A percentile compares a stretch with the other conserved stretches of the same genome.
Conservation (phyloP, 2,797 vertebrate genomes). For the Melanotaenia pygmaea region DNA sequence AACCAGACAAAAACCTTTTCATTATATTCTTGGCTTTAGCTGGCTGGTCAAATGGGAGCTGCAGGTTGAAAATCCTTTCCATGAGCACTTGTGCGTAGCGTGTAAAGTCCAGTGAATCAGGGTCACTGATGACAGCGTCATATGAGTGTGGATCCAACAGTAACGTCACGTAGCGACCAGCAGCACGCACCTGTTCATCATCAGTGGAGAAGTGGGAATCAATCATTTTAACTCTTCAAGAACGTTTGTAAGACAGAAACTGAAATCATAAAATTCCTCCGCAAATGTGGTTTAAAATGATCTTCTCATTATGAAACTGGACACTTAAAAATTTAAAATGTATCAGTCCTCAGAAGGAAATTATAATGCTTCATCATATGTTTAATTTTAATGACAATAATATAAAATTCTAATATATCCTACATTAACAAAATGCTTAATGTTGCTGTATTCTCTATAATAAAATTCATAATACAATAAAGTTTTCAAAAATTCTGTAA, state of each 20-base stretch:
- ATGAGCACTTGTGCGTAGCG: constrained; percentile 87
- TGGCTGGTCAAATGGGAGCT: constrained; percentile 80
- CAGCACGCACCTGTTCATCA: constrained; percentile 83
- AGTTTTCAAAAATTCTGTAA: no score
- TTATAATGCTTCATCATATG: no score
- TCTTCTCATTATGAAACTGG: background rate
- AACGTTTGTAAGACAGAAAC: background rate
- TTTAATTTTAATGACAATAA: no score
- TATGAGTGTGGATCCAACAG: constrained; percentile 90
- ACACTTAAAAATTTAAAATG: no score
- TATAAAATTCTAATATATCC: no score
- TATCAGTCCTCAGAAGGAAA: no score
- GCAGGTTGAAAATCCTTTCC: constrained; percentile 89
- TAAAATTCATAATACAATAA: no score
- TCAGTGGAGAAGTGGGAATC: background rate
- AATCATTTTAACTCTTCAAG: background rate
- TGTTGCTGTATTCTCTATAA: no score
- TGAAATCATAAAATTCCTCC: background rate
- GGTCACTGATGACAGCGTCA: constrained; percentile 82
- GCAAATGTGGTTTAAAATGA: background rate
- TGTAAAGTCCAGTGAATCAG: constrained; percentile 83
- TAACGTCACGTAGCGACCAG: constrained; percentile 86
- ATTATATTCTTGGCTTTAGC: constrained; percentile 80
- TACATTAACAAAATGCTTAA: no score
- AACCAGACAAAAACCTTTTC: constrained; percentile 64